phyloP scores from a whole-genome alignment of 2,113 vertebrate species.

The Toxotes jaculatrix region DNA sequence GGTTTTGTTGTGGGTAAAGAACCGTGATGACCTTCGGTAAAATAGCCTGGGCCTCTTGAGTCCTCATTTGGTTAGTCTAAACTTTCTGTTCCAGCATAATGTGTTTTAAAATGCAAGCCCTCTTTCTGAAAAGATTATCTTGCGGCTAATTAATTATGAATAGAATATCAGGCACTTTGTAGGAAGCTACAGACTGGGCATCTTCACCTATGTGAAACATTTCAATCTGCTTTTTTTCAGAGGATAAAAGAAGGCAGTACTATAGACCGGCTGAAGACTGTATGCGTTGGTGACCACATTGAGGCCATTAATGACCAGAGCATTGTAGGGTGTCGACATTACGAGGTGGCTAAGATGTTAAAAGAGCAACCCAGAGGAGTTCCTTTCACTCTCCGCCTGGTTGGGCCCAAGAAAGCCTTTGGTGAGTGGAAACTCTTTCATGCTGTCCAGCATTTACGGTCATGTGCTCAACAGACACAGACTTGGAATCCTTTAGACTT shows the following conservation, averaged over 20 bases:
- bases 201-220: neutral
- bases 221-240: conserved; percentile 71
- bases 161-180: neutral
- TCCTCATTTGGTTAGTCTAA: neutral
- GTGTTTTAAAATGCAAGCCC: neutral
- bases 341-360: conserved; percentile 97
- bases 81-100: neutral
- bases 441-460: neutral
- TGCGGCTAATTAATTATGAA: neutral
- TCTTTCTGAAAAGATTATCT: neutral
- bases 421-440: conserved; percentile 84
- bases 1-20: neutral
- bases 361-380: conserved; percentile 92
- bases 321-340: conserved; percentile 97
- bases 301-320: conserved; percentile 98
- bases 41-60: neutral
- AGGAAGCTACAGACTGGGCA: neutral
- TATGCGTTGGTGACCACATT: conserved; percentile 96
- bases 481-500: neutral
- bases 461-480: conserved; percentile 8
- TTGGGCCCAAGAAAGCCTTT: conserved; percentile 94
- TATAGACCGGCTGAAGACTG: conserved; percentile 89
- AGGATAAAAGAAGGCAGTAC: conserved; percentile 97
- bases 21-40: neutral
- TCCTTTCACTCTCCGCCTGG: conserved; percentile 94